phyloP scores from a whole-genome alignment of 2,888 invertebrate genomes.

The Hyalella azteca region DNA sequence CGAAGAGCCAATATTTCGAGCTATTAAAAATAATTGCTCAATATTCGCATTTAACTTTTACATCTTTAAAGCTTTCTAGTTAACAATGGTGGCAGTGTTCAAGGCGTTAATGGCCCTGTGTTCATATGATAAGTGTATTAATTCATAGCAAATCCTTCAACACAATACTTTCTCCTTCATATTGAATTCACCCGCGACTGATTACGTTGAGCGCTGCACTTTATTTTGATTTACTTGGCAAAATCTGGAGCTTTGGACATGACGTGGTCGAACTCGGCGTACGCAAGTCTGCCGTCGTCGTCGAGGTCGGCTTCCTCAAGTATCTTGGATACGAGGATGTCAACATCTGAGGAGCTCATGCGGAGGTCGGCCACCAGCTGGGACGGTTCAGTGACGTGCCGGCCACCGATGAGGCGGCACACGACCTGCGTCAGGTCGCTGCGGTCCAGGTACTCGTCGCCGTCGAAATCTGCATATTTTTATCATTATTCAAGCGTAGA shows the following conservation, averaged over 20 bases:
- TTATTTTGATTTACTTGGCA: conserved; percentile 55
- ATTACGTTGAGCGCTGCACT: neutral
- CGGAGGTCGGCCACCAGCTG: neutral
- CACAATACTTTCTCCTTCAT: neutral
- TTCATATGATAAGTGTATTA: too few species aligned
- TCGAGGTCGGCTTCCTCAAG: conserved; percentile 92
- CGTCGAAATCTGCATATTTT: conserved; percentile 91
- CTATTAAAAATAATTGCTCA: too few species aligned
- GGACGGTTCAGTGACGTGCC: neutral
- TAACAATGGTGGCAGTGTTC: too few species aligned
- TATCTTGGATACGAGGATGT: conserved; percentile 68
- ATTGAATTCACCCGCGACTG: neutral
- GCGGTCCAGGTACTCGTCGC: conserved; percentile 88
- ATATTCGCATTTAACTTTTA: too few species aligned
- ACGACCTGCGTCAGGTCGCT: conserved; percentile 83
- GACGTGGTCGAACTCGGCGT: conserved; percentile 95
- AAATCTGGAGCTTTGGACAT: conserved; percentile 94
- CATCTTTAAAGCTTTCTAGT: too few species aligned
- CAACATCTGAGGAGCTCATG: neutral
- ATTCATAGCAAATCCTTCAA: too few species aligned
- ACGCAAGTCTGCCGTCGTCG: conserved; percentile 89
- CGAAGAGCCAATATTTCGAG: too few species aligned
- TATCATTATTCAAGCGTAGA: too few species aligned
- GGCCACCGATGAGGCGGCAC: conserved; percentile 65
- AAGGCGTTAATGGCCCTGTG: too few species aligned